Base-by-base conservation (phyloP, 2,888 invertebrate genomes). In the Ypsolopha scabrella region DNA sequence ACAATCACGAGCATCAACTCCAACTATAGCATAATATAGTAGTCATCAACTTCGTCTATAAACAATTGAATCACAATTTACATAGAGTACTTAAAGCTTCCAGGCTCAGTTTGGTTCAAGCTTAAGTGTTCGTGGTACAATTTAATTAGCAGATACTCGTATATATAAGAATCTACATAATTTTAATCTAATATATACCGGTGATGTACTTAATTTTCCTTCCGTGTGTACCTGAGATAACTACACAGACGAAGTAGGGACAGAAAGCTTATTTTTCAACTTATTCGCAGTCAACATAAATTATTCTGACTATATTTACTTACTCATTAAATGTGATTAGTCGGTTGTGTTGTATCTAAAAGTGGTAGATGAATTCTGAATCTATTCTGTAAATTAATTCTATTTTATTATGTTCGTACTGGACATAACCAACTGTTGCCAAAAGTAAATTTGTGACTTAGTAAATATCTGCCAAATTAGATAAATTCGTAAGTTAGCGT, bases 341-440 rank as follows among this genome's bases (percentile, higher is more conserved):
- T 82, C 75, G 82, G 83, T 83, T 85, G 83, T 83, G 83, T 82
- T 76, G 64, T 76, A 74, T 72, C 62, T 68, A 75, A 75, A 77
- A 39, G 10, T 35, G 33, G 34, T 10, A 35, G 10, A 46, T 24
- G 24, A 34, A 10, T 41, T n/a, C 9, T n/a, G 11, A n/a, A 24
- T 48, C 41, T 48, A 39, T 41, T 24, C 41, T 39, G 10, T 47
- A 37, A 14, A 47, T 47, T 47, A 47, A 57, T 67, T 65, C 57
- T 63, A 60, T 58, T 60, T 24, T 24, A 24, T 61, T 64, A 64
- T 57, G 64, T 67, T 70, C 58, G 63, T 62, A 61, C 59, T 67
- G 54, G 55, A 64, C 60, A 66, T 72, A 75, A 76, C 76, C 81
- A 78, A 69, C 54, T 62, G 59, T 67, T 37, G 68, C 72, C 70